Percentiles rank a stretch among this genome's conserved stretches.
Evolutionary conservation across 2,113 vertebrate species (phyloP).

Genomic region (Ceyx cyanopectus): DNA sequence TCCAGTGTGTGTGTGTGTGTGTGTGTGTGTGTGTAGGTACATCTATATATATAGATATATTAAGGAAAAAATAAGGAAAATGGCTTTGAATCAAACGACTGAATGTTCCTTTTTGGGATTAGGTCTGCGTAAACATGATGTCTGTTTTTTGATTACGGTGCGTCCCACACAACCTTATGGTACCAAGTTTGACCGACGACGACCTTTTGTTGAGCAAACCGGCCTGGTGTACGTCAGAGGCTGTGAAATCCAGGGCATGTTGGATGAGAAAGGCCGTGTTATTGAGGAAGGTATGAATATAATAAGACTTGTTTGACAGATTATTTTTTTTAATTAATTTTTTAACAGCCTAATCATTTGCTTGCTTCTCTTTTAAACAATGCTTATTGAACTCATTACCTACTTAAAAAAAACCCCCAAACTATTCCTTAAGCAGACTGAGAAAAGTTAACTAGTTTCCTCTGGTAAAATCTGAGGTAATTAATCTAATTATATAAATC

Average conservation of each 20-base stretch:
- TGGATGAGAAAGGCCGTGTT: constrained; percentile 97
- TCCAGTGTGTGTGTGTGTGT: neutral
- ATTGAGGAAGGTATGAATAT: constrained; percentile 91
- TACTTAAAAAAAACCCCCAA: neutral
- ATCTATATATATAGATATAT: neutral
- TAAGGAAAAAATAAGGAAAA: neutral
- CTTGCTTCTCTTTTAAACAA: neutral
- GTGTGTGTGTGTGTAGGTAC: neutral
- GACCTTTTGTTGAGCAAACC: constrained; percentile 91
- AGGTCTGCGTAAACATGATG: constrained; percentile 97
- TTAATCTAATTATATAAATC: neutral
- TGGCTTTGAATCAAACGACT: neutral
- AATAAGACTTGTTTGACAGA: neutral
- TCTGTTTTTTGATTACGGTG: constrained; percentile 95
- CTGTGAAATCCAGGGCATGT: constrained; percentile 98
- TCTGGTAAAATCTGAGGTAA: neutral
- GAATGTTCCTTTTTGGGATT: neutral
- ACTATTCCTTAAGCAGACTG: neutral
- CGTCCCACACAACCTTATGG: constrained; percentile 92
- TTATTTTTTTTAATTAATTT: neutral
- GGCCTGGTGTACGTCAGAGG: constrained; percentile 95
- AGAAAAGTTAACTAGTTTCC: neutral
- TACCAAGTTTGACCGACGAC: constrained; percentile 93
- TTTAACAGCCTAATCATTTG: neutral
- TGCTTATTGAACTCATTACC: neutral